A percentile compares a stretch with the other conserved stretches of the same genome.
These are phyloP conservation scores for Magallana nippona DNA, from an alignment of 2,888 invertebrate genomes.

Conservation along the genomic window DNA sequence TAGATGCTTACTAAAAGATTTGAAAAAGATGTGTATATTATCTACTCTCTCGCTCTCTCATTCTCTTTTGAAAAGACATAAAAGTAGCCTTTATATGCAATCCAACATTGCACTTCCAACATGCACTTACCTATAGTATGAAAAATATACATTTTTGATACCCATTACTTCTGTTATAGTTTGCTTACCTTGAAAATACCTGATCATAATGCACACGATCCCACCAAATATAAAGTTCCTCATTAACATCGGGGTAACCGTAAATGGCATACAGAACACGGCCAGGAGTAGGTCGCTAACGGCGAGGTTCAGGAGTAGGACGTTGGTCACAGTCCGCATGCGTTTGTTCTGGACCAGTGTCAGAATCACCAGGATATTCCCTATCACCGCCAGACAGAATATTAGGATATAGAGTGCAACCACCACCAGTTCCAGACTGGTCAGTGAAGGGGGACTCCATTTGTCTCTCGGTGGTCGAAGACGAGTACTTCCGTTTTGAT, in stretches of 20 bases:
- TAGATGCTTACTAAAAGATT: no score
- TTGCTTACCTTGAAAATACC: conserved; percentile 87
- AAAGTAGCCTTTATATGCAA: no score
- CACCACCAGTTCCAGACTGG: conserved; percentile 9
- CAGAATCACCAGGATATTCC: conserved; percentile 89
- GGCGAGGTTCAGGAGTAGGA: conserved; percentile 82
- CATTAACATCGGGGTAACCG: conserved; percentile 85
- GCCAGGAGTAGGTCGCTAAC: conserved; percentile 88
- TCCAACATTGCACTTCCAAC: no score
- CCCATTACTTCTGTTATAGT: not conserved
- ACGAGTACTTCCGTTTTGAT: not conserved
- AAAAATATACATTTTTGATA: no score
- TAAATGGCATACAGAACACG: conserved; percentile 90
- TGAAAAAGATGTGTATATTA: no score
- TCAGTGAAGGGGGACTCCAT: conserved; percentile 37
- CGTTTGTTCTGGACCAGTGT: conserved; percentile 81
- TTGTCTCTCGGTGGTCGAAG: not conserved
- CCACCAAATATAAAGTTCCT: conserved; percentile 87
- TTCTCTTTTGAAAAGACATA: no score
- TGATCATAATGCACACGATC: conserved; percentile 86
- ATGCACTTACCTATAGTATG: no score
- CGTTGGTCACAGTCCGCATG: conserved; percentile 82
- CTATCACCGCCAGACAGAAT: conserved; percentile 88
- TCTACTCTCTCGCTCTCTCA: no score
- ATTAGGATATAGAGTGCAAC: conserved; percentile 86